Conservation (phyloP, 2,113 vertebrate species). For the Apeltes quadracus region DNA sequence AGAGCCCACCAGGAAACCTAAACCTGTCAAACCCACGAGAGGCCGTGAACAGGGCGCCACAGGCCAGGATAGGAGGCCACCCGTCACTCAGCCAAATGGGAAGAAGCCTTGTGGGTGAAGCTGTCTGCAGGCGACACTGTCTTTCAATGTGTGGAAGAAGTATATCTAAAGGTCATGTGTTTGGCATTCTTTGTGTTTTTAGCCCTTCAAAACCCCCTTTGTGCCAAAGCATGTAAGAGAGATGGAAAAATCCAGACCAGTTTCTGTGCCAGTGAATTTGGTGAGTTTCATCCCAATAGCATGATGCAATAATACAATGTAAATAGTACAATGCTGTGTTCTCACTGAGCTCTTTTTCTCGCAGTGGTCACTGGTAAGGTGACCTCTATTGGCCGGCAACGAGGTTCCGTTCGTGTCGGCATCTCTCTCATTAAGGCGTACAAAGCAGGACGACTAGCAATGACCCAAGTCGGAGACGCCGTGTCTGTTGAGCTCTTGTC, state of each 20-base stretch:
- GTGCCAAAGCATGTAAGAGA: conserved; percentile 80
- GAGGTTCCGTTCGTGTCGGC: conserved; percentile 70
- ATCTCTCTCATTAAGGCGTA: conserved; percentile 81
- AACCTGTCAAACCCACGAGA: conserved; percentile 45
- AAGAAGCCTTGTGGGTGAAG: conserved; percentile 61
- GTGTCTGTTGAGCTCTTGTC: conserved; percentile 82
- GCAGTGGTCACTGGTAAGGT: conserved; percentile 86
- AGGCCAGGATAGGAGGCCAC: conserved; percentile 25
- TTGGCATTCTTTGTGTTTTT: neutral
- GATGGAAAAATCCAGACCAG: conserved; percentile 83
- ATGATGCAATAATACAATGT: neutral
- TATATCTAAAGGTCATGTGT: neutral
- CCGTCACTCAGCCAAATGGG: conserved; percentile 30
- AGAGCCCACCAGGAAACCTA: conserved; percentile 25
- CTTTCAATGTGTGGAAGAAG: neutral
- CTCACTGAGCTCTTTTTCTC: conserved; percentile 21
- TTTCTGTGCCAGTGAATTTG: conserved; percentile 88
- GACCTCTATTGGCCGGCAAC: conserved; percentile 72
- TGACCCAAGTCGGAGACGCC: conserved; percentile 78
- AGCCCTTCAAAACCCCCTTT: conserved; percentile 74
- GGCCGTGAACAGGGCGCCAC: conserved; percentile 7
- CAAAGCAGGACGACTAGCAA: conserved; percentile 81
- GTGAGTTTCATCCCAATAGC: conserved; percentile 67
- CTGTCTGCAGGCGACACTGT: neutral
- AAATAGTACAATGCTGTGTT: neutral